Conservation (phyloP, 2,888 invertebrate genomes). For the Hyppa rectilinea region DNA sequence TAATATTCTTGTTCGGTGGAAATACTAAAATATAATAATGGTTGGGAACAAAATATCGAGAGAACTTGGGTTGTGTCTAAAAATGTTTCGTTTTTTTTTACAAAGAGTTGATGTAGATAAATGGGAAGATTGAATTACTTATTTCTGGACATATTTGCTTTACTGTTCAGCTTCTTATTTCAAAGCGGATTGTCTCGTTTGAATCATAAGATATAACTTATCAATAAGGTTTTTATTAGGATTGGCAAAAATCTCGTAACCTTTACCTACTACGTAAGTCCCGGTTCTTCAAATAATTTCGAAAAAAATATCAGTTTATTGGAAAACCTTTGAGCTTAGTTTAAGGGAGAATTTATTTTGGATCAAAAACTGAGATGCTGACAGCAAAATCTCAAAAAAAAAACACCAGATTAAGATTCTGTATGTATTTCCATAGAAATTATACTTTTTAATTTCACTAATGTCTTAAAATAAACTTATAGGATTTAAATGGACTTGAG, state of each 20-base stretch:
- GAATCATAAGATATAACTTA: neutral
- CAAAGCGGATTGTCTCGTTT: conserved; percentile 5
- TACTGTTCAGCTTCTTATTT: conserved; percentile 12
- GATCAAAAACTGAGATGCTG: neutral
- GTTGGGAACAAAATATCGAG: neutral
- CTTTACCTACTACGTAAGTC: neutral
- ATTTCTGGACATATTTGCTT: conserved; percentile 12
- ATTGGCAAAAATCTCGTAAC: neutral
- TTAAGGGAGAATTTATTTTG: neutral
- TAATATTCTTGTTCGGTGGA: neutral
- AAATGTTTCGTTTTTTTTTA: neutral
- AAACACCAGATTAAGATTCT: no score
- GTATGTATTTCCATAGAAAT: neutral
- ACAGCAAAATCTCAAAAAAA: neutral
- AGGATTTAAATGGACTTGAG: no score
- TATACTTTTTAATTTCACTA: neutral
- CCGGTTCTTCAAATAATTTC: neutral
- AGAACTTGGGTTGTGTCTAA: neutral
- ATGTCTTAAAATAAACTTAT: neutral
- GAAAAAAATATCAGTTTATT: neutral
- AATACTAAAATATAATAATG: conserved; percentile 19
- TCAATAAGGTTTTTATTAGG: neutral
- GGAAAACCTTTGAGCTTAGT: neutral
- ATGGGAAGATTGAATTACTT: neutral
- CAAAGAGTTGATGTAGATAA: neutral